phyloP scores from a whole-genome alignment of 2,888 invertebrate species.

The Acleris holmiana region DNA sequence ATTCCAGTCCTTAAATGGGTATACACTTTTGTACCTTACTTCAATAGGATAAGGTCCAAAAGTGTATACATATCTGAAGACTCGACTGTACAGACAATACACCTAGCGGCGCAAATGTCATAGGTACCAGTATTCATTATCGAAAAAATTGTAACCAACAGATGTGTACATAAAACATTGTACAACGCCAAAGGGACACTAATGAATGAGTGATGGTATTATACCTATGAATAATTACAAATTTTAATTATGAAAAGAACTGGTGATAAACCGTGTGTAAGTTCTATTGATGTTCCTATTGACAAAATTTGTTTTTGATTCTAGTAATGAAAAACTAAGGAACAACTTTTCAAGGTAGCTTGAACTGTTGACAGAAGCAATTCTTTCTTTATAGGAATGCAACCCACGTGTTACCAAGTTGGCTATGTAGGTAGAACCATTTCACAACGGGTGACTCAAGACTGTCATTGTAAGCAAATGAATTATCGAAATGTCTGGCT shows the following conservation, averaged over 20 bases:
- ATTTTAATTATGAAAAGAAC: no score
- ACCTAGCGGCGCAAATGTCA: no score
- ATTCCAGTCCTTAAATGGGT: no score
- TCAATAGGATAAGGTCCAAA: no score
- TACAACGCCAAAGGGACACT: no score
- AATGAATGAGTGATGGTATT: no score
- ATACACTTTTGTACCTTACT: no score
- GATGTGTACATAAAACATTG: slow-evolving; percentile 1
- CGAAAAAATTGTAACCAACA: background rate
- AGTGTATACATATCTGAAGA: background rate
- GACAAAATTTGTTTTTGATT: no score
- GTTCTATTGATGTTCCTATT: no score
- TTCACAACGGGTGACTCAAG: slow-evolving; percentile 36
- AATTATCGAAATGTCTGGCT: slow-evolving; percentile 35
- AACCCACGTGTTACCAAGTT: slow-evolving; percentile 1
- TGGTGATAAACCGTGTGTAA: no score
- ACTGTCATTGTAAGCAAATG: slow-evolving; percentile 61
- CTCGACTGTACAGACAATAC: background rate
- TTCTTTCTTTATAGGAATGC: background rate
- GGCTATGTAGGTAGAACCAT: slow-evolving; percentile 10
- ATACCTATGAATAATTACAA: no score
- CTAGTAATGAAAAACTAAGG: background rate
- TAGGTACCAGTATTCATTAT: no score
- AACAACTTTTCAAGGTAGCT: background rate
- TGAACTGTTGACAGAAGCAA: background rate